Conservation (phyloP, 1,140 invertebrate species). For the Steinernema feltiae region DNA sequence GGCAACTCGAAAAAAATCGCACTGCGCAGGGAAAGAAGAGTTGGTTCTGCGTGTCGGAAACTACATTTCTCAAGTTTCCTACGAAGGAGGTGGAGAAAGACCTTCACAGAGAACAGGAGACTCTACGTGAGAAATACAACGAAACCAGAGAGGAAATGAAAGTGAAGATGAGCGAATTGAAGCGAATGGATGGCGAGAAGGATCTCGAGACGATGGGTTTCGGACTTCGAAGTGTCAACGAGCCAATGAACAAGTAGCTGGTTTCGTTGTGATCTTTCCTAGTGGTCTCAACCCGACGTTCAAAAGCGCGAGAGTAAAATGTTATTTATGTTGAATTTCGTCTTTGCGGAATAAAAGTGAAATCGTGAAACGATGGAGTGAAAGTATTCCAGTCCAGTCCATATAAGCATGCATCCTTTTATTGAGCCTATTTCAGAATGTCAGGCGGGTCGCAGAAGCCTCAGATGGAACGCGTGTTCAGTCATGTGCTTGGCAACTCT, state of each 20-base stretch:
- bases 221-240: background rate
- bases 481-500: background rate
- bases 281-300: background rate
- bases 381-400: too few species aligned
- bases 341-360: background rate
- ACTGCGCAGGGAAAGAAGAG: background rate
- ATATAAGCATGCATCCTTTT: too few species aligned
- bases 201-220: background rate
- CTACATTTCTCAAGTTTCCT: background rate
- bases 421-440: background rate
- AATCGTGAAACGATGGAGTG: background rate
- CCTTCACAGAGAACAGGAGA: background rate
- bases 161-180: background rate
- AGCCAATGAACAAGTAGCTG: too few species aligned
- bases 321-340: background rate
- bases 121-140: background rate
- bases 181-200: background rate
- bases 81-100: background rate
- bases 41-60: background rate
- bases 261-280: background rate
- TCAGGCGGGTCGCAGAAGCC: background rate
- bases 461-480: background rate
- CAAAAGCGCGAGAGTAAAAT: background rate
- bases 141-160: background rate
- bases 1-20: background rate